Evolutionary conservation across 2,113 vertebrate species (phyloP), one percentile per base, ranked within the genome.

Genomic region (Petaurus breviceps): DNA sequence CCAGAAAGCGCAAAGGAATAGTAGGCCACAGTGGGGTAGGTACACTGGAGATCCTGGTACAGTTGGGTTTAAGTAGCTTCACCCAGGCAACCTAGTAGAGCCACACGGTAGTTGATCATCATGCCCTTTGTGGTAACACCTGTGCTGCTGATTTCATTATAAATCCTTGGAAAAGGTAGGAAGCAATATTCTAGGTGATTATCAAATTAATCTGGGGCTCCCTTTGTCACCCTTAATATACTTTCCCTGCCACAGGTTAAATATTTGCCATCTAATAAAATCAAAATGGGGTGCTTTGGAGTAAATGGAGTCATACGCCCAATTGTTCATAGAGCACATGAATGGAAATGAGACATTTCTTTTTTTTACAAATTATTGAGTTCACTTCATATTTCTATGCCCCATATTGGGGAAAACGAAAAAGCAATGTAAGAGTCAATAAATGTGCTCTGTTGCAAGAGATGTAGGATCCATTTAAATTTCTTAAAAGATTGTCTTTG

Each of bases 401-500:
- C 89, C 50, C 43, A 94, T 91, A 91, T 57, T 93, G 90, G n/a
- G 92, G 96, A 97, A 49, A 97, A 92, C 24, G 54, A 94, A 28
- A 94, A 95, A 94, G n/a, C 50, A 92, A 55, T 68, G 46, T 8
- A 54, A 89, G 51, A n/a, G 22, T 24, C 1, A 1, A 8, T 43
- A 46, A 61, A 43, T 8, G 26, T 77, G 47, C 50, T 96, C 49
- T 90, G 77, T 53, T 97, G 25, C 77, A 28, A 12, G 22, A 24
- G 54, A 10, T 91, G 37, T 92, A 46, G 43, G 50, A n/a, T 95
- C 53, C 51, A 57, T 96, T 93, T 96, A 92, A 95, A 89, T 96
- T 22, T 96, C 94, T 90, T 84, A 47, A 93, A 91, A 90, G 77
- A 37, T 93, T 77, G 91, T 94, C 97, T 97, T 95, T 98, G 98